Base-by-base conservation (phyloP, 2,113 vertebrate genomes). In the Emydocephalus ijimae region DNA sequence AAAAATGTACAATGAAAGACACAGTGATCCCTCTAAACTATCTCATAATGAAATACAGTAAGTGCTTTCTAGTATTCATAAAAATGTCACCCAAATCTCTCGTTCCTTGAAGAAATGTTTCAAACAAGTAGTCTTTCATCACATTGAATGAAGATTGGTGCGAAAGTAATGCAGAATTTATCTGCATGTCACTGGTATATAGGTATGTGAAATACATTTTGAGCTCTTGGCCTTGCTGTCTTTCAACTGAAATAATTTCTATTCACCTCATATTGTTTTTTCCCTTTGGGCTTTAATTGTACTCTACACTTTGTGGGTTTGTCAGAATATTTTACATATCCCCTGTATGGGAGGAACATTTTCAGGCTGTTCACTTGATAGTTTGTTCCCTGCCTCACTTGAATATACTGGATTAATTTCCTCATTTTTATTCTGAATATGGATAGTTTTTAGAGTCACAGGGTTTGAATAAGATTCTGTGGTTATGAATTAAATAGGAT, bases 401-500 rank as follows among this genome's bases (percentile, higher is more conserved):
- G 86, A 54, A 52, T 87, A 50, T 52, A 52, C 86, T 15, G 56
- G 9, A 87, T 86, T 89, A 45, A 2, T 20, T 50, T 52, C n/a
- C 85, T 23, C 74, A 90, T 55, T 10, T 20, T 5, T 0, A 0
- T 69, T 69, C 0, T 7, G 85, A 69, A n/a, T 57, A 85, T 15
- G 39, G 55, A 34, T 0, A 0, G 39, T 64, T 64, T 1, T 86
- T 50, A 6, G 0, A 0, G 0, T 45, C 57, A 0, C 0, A 57
- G 24, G 0, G 23, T 29, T 3, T 1, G 89, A 23, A 24, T 88
- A 92, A 15, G 54, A 86, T n/a, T 85, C 86, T 55, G 39, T 0
- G 0, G 45, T 50, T 50, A 7, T 26, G 0, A 29, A n/a, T 24
- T 21, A n/a, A 74, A 56, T 1, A 34, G 26, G 45, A 88, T 74